Evolutionary conservation across 2,113 vertebrate genomes (phyloP), one percentile per base, ranked within the genome.

Genomic region (Vulpes lagopus): DNA sequence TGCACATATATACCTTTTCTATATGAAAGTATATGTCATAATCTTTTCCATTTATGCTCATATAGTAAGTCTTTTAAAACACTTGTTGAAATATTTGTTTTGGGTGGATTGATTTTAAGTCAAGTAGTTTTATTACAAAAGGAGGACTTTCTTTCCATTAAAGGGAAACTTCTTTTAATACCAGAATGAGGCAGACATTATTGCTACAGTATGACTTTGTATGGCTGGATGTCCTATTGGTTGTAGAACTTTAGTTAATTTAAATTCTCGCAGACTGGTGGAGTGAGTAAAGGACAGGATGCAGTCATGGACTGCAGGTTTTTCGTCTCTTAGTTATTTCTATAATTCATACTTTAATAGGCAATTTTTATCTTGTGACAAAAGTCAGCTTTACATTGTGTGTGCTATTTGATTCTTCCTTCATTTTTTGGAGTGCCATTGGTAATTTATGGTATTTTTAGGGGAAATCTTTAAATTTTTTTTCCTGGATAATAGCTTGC

Each of bases 391-490:
- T 86, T 90, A 98, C 93, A 95, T 98, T 98, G 98, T 95, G 95
- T 97, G 85, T 98, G 96, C 96, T 98, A 95, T 89, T 97, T 97
- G 20, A 96, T 97, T 98, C 96, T 97, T 97, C 73, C 35, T 32
- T 97, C 91, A 85, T 98, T 98, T 93, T 98, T 93, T 98, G 91
- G 84, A 89, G 59, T 97, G 93, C 91, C 59, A 57, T 97, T 98
- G 98, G 98, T 97, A 98, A 98, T 98, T 97, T 97, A 97, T 92
- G 96, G 69, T 92, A 76, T 94, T 98, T 98, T 98, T 96, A 97
- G 98, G 88, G 95, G 93, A 96, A 98, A 94, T 94, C 55, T 30
- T 97, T 98, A 98, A 97, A 97, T 97, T 94, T 98, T 96, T 98
- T 98, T 98, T 94, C 82, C 90, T 98, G 94, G 89, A 89, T 98